Base-by-base conservation (phyloP, 2,113 vertebrate genomes). In the Anoura caudifer region DNA sequence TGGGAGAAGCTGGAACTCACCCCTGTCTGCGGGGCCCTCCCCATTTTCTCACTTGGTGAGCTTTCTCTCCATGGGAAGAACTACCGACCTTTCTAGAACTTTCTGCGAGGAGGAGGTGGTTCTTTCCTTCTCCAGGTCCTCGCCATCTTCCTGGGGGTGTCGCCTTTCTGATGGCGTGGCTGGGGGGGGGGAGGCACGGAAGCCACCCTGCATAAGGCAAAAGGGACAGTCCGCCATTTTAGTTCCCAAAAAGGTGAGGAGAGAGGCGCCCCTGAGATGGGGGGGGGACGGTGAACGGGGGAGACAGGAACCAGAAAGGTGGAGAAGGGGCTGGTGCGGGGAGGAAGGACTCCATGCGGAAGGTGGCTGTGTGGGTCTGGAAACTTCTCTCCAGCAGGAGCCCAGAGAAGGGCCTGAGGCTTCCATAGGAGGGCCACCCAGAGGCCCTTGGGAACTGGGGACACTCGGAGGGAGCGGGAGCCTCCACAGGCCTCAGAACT, bases 131-230 rank as follows among this genome's bases (percentile, higher is more conserved):
- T 45, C 63, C 4, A 1, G 41, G 50, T 14, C 33, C 5, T 20
- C 13, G 9, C 2, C 36, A 3, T 22, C 65, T 43, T 80, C 52
- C 43, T 31, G 2, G 1, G 6, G 17, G 72, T 61, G 43, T 3
- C 0, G 0, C 11, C 3, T 5, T 41, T 41, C 61, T 28, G 28
- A 28, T 2, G 1, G 2, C 3, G 52, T 4, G 17, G 72, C 22
- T 45, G 31, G 31, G 70, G 76, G n/a, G 13, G 36, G 7, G n/a
- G n/a, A n/a, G n/a, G n/a, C n/a, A n/a, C 2, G n/a, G 61, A 4
- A 8, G 73, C 8, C 45, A 26, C 22, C 88, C 31, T 47, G 24
- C 15, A 31, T 14, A 33, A 31, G 56, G 76, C 36, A 22, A 33
- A 87, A 31, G 56, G 16, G 15, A 15, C 43, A 24, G 11, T 24